Percentiles rank a stretch among this genome's conserved stretches.
Evolutionary conservation across 2,113 vertebrate species (phyloP).

Genomic region (Rattus rattus): DNA sequence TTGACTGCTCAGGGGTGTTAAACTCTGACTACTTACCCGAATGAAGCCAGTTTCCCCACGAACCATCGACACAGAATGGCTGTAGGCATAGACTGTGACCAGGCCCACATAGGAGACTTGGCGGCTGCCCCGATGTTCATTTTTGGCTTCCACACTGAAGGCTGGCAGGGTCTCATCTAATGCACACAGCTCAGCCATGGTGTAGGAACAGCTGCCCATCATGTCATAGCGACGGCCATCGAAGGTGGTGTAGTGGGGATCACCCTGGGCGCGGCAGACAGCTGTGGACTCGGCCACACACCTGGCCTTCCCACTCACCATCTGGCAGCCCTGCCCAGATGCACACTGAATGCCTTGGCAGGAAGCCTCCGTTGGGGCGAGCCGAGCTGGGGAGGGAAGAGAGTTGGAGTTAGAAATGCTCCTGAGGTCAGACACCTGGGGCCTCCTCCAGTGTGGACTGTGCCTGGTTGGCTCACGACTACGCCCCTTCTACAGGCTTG

Average conservation of each 20-base stretch:
- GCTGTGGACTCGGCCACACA: conserved; percentile 83
- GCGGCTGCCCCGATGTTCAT: conserved; percentile 85
- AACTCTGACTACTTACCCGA: conserved; percentile 83
- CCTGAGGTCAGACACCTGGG: not conserved
- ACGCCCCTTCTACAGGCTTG: not conserved
- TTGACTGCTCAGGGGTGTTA: not conserved
- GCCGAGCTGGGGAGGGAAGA: not conserved
- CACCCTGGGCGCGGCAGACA: conserved; percentile 90
- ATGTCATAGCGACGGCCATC: conserved; percentile 89
- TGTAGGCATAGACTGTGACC: conserved; percentile 86
- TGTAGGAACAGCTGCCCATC: conserved; percentile 94
- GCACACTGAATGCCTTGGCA: conserved; percentile 78
- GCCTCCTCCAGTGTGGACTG: no score
- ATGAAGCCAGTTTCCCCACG: conserved; percentile 84
- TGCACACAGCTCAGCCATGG: conserved; percentile 73
- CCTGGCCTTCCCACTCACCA: conserved; percentile 81
- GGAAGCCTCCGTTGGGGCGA: not conserved
- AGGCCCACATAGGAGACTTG: conserved; percentile 86
- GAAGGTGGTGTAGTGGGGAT: conserved; percentile 93
- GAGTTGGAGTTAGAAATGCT: not conserved
- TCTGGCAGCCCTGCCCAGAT: conserved; percentile 80
- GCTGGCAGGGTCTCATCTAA: not conserved
- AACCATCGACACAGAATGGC: conserved; percentile 69
- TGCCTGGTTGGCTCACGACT: not conserved
- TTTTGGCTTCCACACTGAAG: conserved; percentile 83